A percentile compares a stretch with the other conserved stretches of the same genome.
Evolutionary conservation across 2,113 vertebrate species (phyloP).

Genomic region (Mus pahari): DNA sequence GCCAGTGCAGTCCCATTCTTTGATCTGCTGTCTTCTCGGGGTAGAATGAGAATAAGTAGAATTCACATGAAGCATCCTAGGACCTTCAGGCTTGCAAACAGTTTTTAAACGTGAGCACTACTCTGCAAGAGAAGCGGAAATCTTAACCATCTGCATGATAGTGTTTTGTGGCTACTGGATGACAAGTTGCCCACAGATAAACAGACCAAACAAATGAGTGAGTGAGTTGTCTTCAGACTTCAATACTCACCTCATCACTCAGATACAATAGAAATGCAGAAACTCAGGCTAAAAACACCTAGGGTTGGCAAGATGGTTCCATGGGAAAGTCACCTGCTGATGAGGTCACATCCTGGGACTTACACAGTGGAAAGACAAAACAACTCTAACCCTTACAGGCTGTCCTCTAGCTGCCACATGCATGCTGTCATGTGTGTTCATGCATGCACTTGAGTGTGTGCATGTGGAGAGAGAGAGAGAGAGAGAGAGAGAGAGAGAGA

Average conservation of each 20-base stretch:
- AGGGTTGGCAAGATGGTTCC: background rate
- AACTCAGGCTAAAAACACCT: background rate
- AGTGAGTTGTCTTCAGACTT: conserved; percentile 2
- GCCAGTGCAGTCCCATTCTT: background rate
- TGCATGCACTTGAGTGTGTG: background rate
- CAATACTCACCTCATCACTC: background rate
- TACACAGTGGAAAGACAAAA: background rate
- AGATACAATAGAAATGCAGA: background rate
- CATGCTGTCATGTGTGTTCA: background rate
- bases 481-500: too few relatives aligned
- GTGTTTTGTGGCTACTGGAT: conserved; percentile 1
- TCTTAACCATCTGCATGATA: background rate
- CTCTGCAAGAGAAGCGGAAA: conserved; percentile 18
- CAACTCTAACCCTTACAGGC: too few relatives aligned
- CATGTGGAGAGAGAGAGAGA: too few relatives aligned
- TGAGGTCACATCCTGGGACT: background rate
- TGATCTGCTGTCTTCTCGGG: background rate
- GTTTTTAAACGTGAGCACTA: background rate
- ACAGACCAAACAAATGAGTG: background rate
- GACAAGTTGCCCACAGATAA: background rate
- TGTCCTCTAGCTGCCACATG: background rate
- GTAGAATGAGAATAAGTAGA: background rate
- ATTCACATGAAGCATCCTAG: background rate
- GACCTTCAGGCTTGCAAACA: conserved; percentile 6
- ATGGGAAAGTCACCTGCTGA: background rate